Percentiles rank a stretch among this genome's conserved stretches.
phyloP scores from a whole-genome alignment of 2,113 vertebrate species.

The Prietella phreatophila region DNA sequence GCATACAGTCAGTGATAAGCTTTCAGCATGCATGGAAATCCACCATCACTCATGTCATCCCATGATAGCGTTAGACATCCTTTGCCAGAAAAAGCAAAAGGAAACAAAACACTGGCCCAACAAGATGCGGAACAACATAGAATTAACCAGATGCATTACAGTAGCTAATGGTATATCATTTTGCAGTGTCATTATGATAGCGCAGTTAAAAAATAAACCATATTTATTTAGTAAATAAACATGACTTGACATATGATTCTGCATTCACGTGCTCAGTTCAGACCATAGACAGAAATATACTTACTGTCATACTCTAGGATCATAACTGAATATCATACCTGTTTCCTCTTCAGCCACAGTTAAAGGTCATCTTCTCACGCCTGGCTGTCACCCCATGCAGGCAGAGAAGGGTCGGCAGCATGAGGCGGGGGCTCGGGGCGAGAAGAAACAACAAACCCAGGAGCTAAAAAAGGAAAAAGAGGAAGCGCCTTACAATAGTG shows the following conservation, averaged over 20 bases:
- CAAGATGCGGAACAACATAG: neutral
- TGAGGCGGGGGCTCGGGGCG: slow-evolving; percentile 57
- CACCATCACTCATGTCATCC: slow-evolving; percentile 44
- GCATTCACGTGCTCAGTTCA: neutral
- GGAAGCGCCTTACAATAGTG: slow-evolving; percentile 94
- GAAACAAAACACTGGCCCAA: neutral
- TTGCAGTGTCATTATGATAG: neutral
- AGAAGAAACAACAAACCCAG: slow-evolving; percentile 69
- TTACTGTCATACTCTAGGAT: neutral
- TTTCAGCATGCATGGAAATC: slow-evolving; percentile 37
- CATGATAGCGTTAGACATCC: slow-evolving; percentile 22
- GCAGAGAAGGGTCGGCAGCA: slow-evolving; percentile 25
- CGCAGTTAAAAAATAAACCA: neutral
- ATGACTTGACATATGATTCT: too few species aligned
- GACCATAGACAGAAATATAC: neutral
- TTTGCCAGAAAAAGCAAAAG: slow-evolving; percentile 18
- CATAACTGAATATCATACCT: slow-evolving; percentile 12
- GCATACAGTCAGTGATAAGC: slow-evolving; percentile 29
- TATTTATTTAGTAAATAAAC: slow-evolving; percentile 2
- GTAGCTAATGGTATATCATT: neutral
- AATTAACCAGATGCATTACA: neutral
- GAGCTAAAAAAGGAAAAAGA: slow-evolving; percentile 79
- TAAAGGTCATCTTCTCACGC: slow-evolving; percentile 67
- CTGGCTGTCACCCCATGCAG: slow-evolving; percentile 61
- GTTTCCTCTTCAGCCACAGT: slow-evolving; percentile 28